phyloP scores from a whole-genome alignment of 2,113 vertebrate species.

The Pelvicachromis taeniatus region DNA sequence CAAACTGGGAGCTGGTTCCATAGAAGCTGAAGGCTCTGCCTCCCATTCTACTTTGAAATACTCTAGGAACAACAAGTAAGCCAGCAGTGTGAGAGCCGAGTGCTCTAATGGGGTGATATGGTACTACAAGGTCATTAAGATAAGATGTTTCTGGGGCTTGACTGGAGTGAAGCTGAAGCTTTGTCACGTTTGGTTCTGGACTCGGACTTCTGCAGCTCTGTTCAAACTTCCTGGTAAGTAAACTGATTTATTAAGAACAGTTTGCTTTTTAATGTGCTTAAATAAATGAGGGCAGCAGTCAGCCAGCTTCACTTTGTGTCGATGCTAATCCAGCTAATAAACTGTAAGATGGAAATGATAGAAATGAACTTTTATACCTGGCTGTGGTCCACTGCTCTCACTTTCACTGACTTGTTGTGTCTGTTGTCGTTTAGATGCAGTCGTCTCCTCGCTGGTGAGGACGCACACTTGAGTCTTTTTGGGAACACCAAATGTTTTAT shows the following conservation, averaged over 20 bases:
- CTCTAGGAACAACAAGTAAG: too few relatives aligned
- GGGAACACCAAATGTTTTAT: background rate
- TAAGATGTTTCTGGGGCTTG: background rate
- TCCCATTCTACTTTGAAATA: too few relatives aligned
- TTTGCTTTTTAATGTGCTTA: background rate
- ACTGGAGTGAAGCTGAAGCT: background rate
- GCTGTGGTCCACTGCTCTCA: background rate
- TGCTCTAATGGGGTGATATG: too few relatives aligned
- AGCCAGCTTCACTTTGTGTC: background rate
- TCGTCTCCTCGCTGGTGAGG: background rate
- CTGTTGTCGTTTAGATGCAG: background rate
- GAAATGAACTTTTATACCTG: background rate
- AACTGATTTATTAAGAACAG: background rate
- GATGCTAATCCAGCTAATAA: background rate
- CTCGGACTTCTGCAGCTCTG: background rate
- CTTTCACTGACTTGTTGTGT: background rate
- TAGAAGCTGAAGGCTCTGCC: too few relatives aligned
- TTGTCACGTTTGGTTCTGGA: background rate
- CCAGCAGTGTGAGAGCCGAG: too few relatives aligned
- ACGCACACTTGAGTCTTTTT: background rate
- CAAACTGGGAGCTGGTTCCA: too few relatives aligned
- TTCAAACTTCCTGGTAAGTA: background rate
- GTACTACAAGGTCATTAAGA: too few relatives aligned
- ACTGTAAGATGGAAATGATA: rapidly evolving
- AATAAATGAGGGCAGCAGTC: rapidly evolving